Base-by-base conservation (phyloP, 2,888 invertebrate genomes). In the Alloscopus bannaensis region DNA sequence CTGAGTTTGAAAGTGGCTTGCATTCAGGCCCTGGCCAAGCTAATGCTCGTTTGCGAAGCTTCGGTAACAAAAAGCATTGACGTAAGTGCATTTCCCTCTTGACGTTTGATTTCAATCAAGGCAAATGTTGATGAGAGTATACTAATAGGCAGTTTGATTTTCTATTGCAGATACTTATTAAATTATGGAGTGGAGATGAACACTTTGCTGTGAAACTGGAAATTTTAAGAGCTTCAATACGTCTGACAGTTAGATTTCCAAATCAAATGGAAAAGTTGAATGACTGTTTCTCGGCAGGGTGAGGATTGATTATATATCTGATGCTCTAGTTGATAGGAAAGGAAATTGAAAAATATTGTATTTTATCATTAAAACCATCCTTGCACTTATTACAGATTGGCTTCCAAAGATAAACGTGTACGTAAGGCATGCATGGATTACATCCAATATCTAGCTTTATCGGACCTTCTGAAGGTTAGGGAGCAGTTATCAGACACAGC, bases 211-310 rank as follows among this genome's bases (percentile, higher is more conserved):
- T 85, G 8, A 82, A 82, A 66, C 70, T 84, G 60, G 85, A 85
- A 69, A 75, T 85, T 2, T 26, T 84, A 11, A 57, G 79, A 64
- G 82, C 80, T 8, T 80, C 83, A 0, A 78, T 84, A 20, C 42
- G 76, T 13, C 64, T 85, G 6, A 83, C 84, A 20, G 81, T 83
- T 1, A 79, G 82, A 18, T 84, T 83, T 52, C 85, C 85, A 0
- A 85, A 85, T 66, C 85, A 85, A 72, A 84, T 85, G 84, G 85
- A 85, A 45, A 77, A 81, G 60, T 83, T 83, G 52, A 85, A 84
- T 45, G 68, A 62, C 13, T 29, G 65, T 28, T 68, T 85, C 16
- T 66, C 81, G 1, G 26, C 45, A 16, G 84, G 85, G 84, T 85
- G 79, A 18, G 42, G 24, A 40, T 2, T 47, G 40, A n/a, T 24